Evolutionary conservation across 2,888 invertebrate species (phyloP).

Genomic region (Xestia sexstrigata): DNA sequence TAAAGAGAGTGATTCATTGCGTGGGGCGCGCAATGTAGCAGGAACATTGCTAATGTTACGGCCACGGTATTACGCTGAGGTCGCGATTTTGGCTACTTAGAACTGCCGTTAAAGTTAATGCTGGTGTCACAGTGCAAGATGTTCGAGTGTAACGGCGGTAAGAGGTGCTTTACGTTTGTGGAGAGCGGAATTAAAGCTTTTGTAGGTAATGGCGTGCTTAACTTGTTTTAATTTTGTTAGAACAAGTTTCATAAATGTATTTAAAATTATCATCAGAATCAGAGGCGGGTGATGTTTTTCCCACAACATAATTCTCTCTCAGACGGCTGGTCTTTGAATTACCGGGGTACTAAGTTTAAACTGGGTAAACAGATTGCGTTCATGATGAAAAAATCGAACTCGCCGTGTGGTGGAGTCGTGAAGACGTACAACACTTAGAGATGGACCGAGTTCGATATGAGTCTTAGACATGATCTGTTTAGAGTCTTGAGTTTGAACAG

Average conservation of each 20-base stretch:
- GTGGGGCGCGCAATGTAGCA: slow-evolving; percentile 62
- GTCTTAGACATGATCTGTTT: background rate
- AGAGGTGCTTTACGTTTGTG: slow-evolving; percentile 41
- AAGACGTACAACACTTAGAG: background rate
- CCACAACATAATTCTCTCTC: background rate
- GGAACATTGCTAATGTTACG: slow-evolving; percentile 62
- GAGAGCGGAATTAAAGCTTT: slow-evolving; percentile 41
- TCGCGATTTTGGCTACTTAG: slow-evolving; percentile 64
- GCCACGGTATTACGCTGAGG: slow-evolving; percentile 56
- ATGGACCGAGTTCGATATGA: background rate
- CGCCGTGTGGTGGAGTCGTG: background rate
- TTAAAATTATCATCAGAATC: background rate
- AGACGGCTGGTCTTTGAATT: background rate
- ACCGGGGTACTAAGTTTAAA: background rate
- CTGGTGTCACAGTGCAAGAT: slow-evolving; percentile 57
- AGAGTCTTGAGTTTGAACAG: background rate
- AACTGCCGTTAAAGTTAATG: slow-evolving; percentile 65
- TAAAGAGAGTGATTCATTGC: slow-evolving; percentile 65
- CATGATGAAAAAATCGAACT: background rate
- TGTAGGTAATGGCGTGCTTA: slow-evolving; percentile 40
- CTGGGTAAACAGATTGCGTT: background rate
- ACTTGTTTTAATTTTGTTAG: slow-evolving; percentile 26
- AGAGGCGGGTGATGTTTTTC: background rate
- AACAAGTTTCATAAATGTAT: slow-evolving; percentile 16
- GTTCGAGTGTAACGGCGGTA: slow-evolving; percentile 25